Base-by-base conservation (phyloP, 1,140 invertebrate species). In the Drosophila mayri region DNA sequence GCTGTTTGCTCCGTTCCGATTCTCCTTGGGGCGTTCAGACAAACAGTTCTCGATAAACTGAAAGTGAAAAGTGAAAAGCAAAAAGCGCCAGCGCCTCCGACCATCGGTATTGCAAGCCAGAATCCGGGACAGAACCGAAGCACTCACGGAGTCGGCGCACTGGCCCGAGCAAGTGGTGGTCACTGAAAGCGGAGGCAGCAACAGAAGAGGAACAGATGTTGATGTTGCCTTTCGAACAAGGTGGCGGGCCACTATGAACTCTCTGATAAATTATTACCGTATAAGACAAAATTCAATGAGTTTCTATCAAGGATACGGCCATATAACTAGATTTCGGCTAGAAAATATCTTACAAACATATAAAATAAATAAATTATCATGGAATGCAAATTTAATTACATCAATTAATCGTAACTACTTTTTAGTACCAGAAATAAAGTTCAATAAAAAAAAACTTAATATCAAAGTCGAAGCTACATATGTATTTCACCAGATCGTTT, bases 31-130 rank as follows among this genome's bases (percentile, higher is more conserved):
- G 54, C 66, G 81, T 90, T 90, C 81, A 88, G 80, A 90, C 75
- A 44, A 65, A 62, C 62, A 65, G 85, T 90, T 90, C 85, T 90
- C 85, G 85, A 90, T 81, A 88, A 85, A 88, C 85, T 88, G 78
- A 88, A 88, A 80, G 79, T 70, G 46, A 86, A 87, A 87, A 82
- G 79, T 72, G 75, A 79, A 83, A 68, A 83, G 76, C 66, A 63
- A 67, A 67, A 73, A 82, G 82, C 68, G 65, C 63, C 78, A 81
- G 73, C 78, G 62, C 72, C 72, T 76, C 73, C 44, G 61, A 75
- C 49, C 25, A 32, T 71, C 28, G 38, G 62, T 41, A 18, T 12
- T 38, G 38, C 50, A 61, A 65, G 76, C 59, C 57, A 70, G 66
- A 81, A 90, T 90, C 85, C 85, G 85, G 85, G 85, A 79, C 81